Evolutionary conservation across 2,888 invertebrate genomes (phyloP).

Genomic region (Megaustenia siamemsis): DNA sequence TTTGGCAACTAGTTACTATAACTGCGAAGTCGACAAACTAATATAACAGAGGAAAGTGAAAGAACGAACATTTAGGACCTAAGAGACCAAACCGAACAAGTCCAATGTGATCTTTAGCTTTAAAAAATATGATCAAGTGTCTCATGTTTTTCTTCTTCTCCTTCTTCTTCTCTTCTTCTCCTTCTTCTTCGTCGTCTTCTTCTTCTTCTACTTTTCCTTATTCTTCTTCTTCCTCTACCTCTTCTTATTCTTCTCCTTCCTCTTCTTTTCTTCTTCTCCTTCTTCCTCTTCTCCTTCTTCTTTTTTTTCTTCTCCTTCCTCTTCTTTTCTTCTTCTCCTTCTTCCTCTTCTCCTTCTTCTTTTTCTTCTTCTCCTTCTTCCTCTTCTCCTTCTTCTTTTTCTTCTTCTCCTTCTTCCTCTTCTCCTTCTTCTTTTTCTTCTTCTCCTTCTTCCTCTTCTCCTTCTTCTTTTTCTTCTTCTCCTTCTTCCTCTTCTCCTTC

Average conservation of each 20-base stretch:
- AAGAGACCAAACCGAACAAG: not conserved
- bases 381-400: not conserved
- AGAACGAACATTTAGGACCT: not conserved
- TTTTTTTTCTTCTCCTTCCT: too few species aligned
- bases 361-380: not conserved
- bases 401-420: not conserved
- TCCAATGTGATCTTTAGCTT: not conserved
- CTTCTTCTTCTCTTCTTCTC: too few species aligned
- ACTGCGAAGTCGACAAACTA: not conserved
- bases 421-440: not conserved
- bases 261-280: too few species aligned
- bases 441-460: constrained; percentile 1
- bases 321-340: not conserved
- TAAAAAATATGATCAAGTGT: not conserved
- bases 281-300: too few species aligned
- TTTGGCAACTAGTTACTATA: not conserved
- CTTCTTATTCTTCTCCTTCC: too few species aligned
- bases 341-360: not conserved
- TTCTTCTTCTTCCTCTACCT: too few species aligned
- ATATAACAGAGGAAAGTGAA: not conserved
- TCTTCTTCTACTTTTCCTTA: too few species aligned
- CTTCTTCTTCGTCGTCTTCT: too few species aligned
- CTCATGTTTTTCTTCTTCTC: not conserved
- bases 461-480: not conserved
- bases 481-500: constrained; percentile 17